A percentile compares a stretch with the other conserved stretches of the same genome.
phyloP scores from a whole-genome alignment of 2,888 invertebrate species.

The Cryptops parisi region DNA sequence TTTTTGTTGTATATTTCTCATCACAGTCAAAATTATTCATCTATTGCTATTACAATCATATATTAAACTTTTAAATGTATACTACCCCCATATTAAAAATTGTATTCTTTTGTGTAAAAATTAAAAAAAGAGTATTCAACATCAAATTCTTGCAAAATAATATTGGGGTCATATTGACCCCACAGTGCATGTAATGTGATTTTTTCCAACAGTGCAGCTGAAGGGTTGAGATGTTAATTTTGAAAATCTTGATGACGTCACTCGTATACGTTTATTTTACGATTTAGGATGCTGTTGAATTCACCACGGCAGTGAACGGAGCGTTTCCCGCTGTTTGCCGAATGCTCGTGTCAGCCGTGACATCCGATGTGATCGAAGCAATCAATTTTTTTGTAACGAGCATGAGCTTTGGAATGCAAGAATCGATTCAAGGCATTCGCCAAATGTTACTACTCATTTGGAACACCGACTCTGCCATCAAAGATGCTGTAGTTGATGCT shows the following conservation, averaged over 20 bases:
- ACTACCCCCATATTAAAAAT: no score
- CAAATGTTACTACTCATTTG: conserved; percentile 64
- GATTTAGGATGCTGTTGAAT: conserved; percentile 38
- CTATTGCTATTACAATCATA: no score
- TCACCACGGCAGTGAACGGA: conserved; percentile 38
- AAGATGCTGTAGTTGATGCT: conserved; percentile 57
- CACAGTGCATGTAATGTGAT: no score
- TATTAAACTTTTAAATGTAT: no score
- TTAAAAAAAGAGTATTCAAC: background rate
- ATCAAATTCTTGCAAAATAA: no score
- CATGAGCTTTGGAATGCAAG: conserved; percentile 59
- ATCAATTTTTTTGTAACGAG: conserved; percentile 75
- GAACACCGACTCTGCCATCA: conserved; percentile 55
- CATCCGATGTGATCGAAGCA: conserved; percentile 72
- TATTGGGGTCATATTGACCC: no score
- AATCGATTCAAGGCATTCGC: conserved; percentile 52
- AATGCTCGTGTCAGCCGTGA: conserved; percentile 42
- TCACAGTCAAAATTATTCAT: no score
- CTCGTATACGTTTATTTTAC: conserved; percentile 5
- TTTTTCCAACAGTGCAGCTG: no score
- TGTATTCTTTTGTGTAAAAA: conserved; percentile 1
- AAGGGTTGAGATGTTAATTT: background rate
- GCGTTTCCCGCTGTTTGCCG: conserved; percentile 51
- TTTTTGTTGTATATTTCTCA: no score
- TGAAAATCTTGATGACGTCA: background rate